Base-by-base conservation (phyloP, 2,113 vertebrate genomes). In the Vidua macroura region DNA sequence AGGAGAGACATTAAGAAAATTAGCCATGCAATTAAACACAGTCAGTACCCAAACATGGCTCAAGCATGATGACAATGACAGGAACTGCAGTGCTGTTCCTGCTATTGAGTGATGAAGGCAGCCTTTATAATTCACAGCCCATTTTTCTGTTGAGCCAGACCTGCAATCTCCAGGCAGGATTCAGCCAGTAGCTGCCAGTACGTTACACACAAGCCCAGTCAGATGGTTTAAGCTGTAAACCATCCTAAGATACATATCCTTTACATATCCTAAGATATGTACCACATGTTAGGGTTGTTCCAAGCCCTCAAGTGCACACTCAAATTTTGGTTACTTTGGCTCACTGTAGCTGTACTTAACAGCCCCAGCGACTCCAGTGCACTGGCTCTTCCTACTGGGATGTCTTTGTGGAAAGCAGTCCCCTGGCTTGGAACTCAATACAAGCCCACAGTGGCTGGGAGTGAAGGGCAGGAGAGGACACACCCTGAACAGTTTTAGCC, bases 21-120 rank as follows among this genome's bases (percentile, higher is more conserved):
- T 58, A 80, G 77, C 60, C 77, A 21, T 30, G 88, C 68, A 59
- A 90, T 95, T 91, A 93, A 93, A 92, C 55, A 67, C 33, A 6
- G 85, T 56, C 53, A 84, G 63, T 83, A 91, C 43, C 83, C 77
- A 83, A 91, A 85, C n/a, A 46, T 2, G 6, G 55, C 70, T 73
- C 0, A 1, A 81, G 86, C 7, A 16, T 33, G 87, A 93, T 89
- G 82, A 95, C 88, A 96, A 95, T 84, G 73, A 88, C 90, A 90
- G 95, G 94, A 96, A 96, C 86, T 66, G 75, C 58, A 41, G 35
- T 8, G 76, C 64, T 72, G 55, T 92, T 95, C 90, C 88, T 96
- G 91, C 89, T 83, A 72, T 2, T 74, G 80, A 84, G 80, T n/a
- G 62, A 83, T 7, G 2, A 83, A 88, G 73, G 63, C 10, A 59